A percentile compares a stretch with the other conserved stretches of the same genome.
Conservation (phyloP, 1,140 invertebrate genomes). For the Batillaria attramentaria region DNA sequence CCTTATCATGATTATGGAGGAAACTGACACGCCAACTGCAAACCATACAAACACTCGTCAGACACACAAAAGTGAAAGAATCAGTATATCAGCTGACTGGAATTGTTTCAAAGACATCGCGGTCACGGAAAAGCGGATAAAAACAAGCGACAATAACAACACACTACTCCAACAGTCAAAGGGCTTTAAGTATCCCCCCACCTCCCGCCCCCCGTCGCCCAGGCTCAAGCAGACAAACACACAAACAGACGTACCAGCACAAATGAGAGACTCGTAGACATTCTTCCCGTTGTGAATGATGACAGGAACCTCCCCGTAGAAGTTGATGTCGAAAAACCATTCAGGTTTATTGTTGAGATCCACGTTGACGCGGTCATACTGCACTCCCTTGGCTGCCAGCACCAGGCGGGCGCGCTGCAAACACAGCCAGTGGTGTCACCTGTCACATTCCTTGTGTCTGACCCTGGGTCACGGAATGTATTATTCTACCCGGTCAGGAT, state of each 20-base stretch:
- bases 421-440: not conserved
- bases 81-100: too few relatives aligned
- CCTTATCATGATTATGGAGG: too few relatives aligned
- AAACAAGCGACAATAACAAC: too few relatives aligned
- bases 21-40: too few relatives aligned
- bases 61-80: too few relatives aligned
- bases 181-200: too few relatives aligned
- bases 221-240: not conserved
- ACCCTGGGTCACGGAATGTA: not conserved
- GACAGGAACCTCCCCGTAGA: slow-evolving; percentile 85
- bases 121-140: too few relatives aligned
- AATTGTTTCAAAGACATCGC: too few relatives aligned
- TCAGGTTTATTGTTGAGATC: slow-evolving; percentile 87
- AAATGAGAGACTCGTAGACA: slow-evolving; percentile 86
- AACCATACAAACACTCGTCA: too few relatives aligned
- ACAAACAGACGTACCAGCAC: slow-evolving; percentile 35
- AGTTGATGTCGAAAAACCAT: slow-evolving; percentile 82
- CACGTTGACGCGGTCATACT: slow-evolving; percentile 88
- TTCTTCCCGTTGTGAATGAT: slow-evolving; percentile 80
- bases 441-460: not conserved
- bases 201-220: too few relatives aligned
- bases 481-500: too few relatives aligned
- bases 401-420: slow-evolving; percentile 84
- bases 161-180: too few relatives aligned
- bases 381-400: slow-evolving; percentile 84